phyloP scores from a whole-genome alignment of 2,113 vertebrate species.

The Bos javanicus region DNA sequence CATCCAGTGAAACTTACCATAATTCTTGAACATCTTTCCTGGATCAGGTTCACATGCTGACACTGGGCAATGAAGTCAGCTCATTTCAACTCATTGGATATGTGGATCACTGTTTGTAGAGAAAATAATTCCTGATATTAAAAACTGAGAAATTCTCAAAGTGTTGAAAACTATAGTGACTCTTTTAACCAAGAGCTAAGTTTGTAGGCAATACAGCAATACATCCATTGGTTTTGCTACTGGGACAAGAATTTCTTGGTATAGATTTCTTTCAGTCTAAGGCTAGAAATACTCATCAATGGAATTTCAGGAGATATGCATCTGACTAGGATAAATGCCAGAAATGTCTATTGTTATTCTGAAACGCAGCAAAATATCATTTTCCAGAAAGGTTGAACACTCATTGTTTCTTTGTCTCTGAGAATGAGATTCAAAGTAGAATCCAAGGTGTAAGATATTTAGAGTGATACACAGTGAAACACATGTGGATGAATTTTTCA shows the following conservation, averaged over 20 bases:
- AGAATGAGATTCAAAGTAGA: not conserved
- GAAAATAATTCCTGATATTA: not conserved
- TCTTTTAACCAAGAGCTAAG: not conserved
- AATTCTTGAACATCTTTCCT: conserved; percentile 86
- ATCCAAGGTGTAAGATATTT: not conserved
- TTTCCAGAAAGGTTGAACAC: not conserved
- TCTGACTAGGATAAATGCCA: not conserved
- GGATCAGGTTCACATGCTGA: conserved; percentile 89
- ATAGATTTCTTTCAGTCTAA: conserved; percentile 13
- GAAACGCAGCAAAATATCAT: not conserved
- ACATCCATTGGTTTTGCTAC: not conserved
- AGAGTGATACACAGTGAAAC: not conserved
- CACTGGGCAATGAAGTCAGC: conserved; percentile 78
- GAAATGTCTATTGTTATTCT: not conserved
- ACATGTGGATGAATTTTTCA: not conserved
- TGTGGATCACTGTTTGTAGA: not conserved
- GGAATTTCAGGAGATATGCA: not conserved
- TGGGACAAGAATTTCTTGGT: not conserved
- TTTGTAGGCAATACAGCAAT: not conserved
- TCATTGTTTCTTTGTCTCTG: not conserved
- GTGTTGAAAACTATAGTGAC: not conserved
- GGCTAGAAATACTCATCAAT: not conserved
- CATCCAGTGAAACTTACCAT: conserved; percentile 76
- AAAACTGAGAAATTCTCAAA: conserved; percentile 31
- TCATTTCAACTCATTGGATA: not conserved